Conservation (phyloP, 2,888 invertebrate species). For the Gymnocheta viridis region DNA sequence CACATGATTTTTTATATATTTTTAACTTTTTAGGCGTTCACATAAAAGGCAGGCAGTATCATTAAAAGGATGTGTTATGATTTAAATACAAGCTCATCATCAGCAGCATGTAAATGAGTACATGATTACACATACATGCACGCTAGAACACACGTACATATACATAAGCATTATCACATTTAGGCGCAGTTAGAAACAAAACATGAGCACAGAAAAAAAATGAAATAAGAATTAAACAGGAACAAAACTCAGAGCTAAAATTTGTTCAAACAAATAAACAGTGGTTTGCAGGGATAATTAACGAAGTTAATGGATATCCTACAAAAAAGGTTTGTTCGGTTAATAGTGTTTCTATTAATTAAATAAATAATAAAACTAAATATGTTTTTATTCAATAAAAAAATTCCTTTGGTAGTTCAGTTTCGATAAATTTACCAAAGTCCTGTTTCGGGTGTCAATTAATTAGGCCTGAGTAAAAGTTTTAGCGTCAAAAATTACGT, state of each 20-base stretch:
- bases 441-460: too few species aligned
- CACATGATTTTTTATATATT: conserved; percentile 11
- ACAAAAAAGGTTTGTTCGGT: too few species aligned
- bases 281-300: conserved; percentile 6
- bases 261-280: conserved; percentile 18
- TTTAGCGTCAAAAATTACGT: too few species aligned
- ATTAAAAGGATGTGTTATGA: conserved; percentile 73
- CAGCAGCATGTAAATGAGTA: conserved; percentile 52
- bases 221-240: conserved; percentile 17
- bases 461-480: too few species aligned
- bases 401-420: too few species aligned
- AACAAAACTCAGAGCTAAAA: conserved; percentile 11
- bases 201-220: neutral
- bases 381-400: too few species aligned
- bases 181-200: conserved; percentile 53
- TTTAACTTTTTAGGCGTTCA: conserved; percentile 50
- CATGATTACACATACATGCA: neutral
- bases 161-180: conserved; percentile 22
- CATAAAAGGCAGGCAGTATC: conserved; percentile 49
- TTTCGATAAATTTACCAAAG: too few species aligned
- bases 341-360: too few species aligned
- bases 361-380: too few species aligned
- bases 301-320: too few species aligned
- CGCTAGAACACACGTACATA: conserved; percentile 6
- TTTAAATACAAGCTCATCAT: conserved; percentile 71